A percentile compares a stretch with the other conserved stretches of the same genome.
These are phyloP conservation scores for Andrena flavipes DNA, from an alignment of 2,888 invertebrate species.

Conservation along the genomic window DNA sequence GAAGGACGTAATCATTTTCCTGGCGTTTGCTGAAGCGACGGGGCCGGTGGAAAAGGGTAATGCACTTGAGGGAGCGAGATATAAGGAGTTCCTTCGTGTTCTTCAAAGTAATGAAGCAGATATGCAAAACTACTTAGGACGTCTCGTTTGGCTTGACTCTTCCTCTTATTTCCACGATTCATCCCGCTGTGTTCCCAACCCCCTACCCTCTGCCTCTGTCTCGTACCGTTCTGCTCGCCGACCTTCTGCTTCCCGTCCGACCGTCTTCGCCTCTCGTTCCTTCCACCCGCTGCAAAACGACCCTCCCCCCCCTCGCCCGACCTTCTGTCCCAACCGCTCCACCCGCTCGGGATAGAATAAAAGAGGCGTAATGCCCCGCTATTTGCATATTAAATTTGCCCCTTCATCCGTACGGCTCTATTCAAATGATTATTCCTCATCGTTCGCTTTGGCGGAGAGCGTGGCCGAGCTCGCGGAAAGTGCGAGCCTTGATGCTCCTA, in stretches of 20 bases:
- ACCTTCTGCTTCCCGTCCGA: constrained; percentile 2
- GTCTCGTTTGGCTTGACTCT: constrained; percentile 63
- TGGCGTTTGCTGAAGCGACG: constrained; percentile 40
- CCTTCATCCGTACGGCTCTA: constrained; percentile 65
- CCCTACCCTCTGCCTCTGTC: not conserved
- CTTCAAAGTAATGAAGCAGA: constrained; percentile 77
- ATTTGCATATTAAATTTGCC: constrained; percentile 79
- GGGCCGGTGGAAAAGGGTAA: constrained; percentile 51
- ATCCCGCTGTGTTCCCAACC: constrained; percentile 19
- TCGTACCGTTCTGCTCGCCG: constrained; percentile 1
- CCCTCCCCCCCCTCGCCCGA: constrained; percentile 7
- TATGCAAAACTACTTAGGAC: constrained; percentile 77
- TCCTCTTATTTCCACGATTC: constrained; percentile 47
- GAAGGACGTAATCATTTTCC: constrained; percentile 55
- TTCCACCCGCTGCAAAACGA: constrained; percentile 13
- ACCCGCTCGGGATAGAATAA: constrained; percentile 62
- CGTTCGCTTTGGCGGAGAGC: constrained; percentile 51
- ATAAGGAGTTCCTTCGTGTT: constrained; percentile 71
- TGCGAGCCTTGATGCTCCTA: constrained; percentile 23
- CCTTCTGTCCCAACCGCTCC: constrained; percentile 36
- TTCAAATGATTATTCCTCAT: constrained; percentile 76
- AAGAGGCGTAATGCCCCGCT: constrained; percentile 72
- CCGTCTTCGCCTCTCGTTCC: constrained; percentile 1
- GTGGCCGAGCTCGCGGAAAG: constrained; percentile 22
- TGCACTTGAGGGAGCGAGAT: constrained; percentile 63